Evolutionary conservation across 2,888 invertebrate species (phyloP), one percentile per base, ranked within the genome.

Genomic region (Tipula unca): DNA sequence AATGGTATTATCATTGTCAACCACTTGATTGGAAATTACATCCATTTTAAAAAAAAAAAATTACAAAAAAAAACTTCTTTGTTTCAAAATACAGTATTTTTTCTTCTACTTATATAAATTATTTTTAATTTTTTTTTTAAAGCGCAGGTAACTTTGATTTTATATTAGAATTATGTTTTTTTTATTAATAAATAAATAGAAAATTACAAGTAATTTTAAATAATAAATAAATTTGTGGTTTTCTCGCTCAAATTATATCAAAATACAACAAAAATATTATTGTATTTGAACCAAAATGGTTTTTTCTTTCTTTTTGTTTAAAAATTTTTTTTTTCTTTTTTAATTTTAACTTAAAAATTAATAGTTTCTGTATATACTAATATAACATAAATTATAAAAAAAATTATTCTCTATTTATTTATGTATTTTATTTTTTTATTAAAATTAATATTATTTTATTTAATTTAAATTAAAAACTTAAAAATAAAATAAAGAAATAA

Each of bases 11-110:
- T 83, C 83, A 32, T 83, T 35, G 35, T 83, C 83, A 83, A 83
- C 83, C 83, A 83, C 83, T 83, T 83, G 83, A 83, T 83, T 83
- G 29, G 83, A 32, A 83, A 83, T 83, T 32, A 83, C 83, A 83
- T 83, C 83, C 83, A 83, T 83, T 83, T 82, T 83, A n/a, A 35
- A 32, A 69, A 69, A 48, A 32, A 69, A 69, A 69, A 69, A 69
- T 69, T 69, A 69, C 69, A 69, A 69, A 69, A 69, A 48, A 69
- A 69, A 69, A 25, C n/a, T 69, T 69, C 69, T 69, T 69, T 69
- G 69, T 69, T 69, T 69, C 69, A 69, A 69, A 69, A 69, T 69
- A 69, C 69, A 69, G 69, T 69, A 69, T 25, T 48, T 48, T 39
- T 48, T 39, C 39, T 39, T 39, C 39, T 48, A 69, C 69, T 69